Base-by-base conservation (phyloP, 2,113 vertebrate species). In the Actenoides lindsayi region DNA sequence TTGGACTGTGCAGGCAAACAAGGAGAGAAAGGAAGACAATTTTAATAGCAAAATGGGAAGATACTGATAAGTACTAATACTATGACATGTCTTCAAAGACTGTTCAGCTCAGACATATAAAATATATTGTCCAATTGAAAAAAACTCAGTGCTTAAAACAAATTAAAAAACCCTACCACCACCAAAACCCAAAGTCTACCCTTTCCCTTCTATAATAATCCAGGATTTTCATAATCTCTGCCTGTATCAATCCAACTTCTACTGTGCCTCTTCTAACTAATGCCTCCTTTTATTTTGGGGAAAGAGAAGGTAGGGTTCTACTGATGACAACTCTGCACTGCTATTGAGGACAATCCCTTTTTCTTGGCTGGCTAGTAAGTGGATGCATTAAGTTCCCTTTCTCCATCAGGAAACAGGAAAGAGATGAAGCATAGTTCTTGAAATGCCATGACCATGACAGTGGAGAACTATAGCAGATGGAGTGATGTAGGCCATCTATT, bases 151-250 rank as follows among this genome's bases (percentile, higher is more conserved):
- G 14, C 2, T 73, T 64, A 54, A 76, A 94, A 69, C 3, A 87
- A 85, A 78, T 8, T 5, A 18, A n/a, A 31, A 19, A 65, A 24
- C 2, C 0, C 1, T 5, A 16, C 12, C 12, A n/a, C 11, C 12
- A 13, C 18, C 8, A 35, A 73, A 74, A 2, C 44, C 9, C 28
- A 2, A 70, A 35, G 41, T 30, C 30, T 35, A 27, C 15, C 21
- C 16, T 65, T 80, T 65, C 9, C 11, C 10, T 76, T 42, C 30
- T 25, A 81, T 81, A 80, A 53, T 50, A 74, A 89, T 65, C 5
- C 53, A 62, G 8, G 15, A 44, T 50, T 16, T 64, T 84, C 62
- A 48, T 48, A 39, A 5, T 39, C 5, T 6, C 10, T 89, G 9
- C 21, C 17, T 11, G 1, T 42, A 53, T 56, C 2, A 2, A 20